phyloP scores from a whole-genome alignment of 2,113 vertebrate genomes.

The Sciurus niger region DNA sequence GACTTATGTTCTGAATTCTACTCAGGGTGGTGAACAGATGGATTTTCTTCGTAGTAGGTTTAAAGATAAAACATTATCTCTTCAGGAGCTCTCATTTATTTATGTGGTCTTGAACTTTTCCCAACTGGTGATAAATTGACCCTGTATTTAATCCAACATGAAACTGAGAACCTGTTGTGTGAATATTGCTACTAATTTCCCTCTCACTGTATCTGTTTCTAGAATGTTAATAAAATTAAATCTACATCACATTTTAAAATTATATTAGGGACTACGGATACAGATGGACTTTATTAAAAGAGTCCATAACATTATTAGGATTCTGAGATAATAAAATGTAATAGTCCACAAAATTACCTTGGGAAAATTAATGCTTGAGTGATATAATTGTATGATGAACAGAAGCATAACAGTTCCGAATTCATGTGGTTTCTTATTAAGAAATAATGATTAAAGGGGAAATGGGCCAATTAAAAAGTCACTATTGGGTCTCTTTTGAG shows the following conservation, averaged over 20 bases:
- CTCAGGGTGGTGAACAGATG: not conserved
- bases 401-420: not conserved
- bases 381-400: slow-evolving; percentile 36
- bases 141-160: not conserved
- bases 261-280: slow-evolving; percentile 26
- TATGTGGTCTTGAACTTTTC: not conserved
- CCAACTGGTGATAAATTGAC: slow-evolving; percentile 18
- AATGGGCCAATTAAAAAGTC: not conserved
- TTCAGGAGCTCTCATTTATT: not conserved
- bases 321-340: slow-evolving; percentile 47
- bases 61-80: not conserved
- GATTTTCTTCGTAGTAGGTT: not conserved
- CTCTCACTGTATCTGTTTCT: slow-evolving; percentile 65
- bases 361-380: slow-evolving; percentile 11
- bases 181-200: slow-evolving; percentile 35
- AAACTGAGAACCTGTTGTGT: slow-evolving; percentile 15
- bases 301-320: slow-evolving; percentile 17
- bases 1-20: not conserved
- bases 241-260: slow-evolving; percentile 51
- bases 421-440: slow-evolving; percentile 20
- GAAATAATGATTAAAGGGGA: slow-evolving; percentile 33
- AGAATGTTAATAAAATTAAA: slow-evolving; percentile 55
- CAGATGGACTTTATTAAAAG: slow-evolving; percentile 41
- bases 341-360: not conserved
- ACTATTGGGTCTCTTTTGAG: not conserved